Conservation (phyloP, 2,888 invertebrate genomes). For the Phortica magna region DNA sequence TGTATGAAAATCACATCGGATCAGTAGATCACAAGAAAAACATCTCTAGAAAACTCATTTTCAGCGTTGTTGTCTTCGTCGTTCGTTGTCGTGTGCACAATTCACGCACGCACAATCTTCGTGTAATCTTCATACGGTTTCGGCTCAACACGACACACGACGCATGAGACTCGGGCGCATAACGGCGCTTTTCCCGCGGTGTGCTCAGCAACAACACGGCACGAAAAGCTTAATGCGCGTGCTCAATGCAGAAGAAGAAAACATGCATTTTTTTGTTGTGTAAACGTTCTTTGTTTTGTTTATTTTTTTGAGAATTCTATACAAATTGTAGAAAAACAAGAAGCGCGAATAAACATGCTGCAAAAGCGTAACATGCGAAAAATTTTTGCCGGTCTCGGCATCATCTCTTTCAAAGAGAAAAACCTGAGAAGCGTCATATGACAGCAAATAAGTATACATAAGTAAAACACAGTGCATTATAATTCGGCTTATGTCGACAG, state of each 20-base stretch:
- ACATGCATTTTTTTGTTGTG: slow-evolving; percentile 23
- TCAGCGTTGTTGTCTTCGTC: neutral
- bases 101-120: neutral
- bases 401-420: neutral
- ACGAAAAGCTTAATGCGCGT: slow-evolving; percentile 13
- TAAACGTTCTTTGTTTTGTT: slow-evolving; percentile 30
- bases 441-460: neutral
- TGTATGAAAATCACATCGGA: neutral
- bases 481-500: neutral
- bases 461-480: neutral
- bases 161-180: no score
- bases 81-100: slow-evolving; percentile 20
- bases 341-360: neutral
- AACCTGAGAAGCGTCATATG: neutral
- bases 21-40: neutral
- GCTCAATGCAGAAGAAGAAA: slow-evolving; percentile 2
- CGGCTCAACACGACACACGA: neutral
- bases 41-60: slow-evolving; percentile 22
- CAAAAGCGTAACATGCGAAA: slow-evolving; percentile 7
- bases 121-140: neutral
- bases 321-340: slow-evolving; percentile 9
- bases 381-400: slow-evolving; percentile 15
- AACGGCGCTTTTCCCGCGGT: neutral
- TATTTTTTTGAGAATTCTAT: slow-evolving; percentile 28
- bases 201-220: neutral